These are phyloP conservation scores for Nematopogon swammerdamellus DNA, from an alignment of 2,888 invertebrate species.

Conservation along the genomic window DNA sequence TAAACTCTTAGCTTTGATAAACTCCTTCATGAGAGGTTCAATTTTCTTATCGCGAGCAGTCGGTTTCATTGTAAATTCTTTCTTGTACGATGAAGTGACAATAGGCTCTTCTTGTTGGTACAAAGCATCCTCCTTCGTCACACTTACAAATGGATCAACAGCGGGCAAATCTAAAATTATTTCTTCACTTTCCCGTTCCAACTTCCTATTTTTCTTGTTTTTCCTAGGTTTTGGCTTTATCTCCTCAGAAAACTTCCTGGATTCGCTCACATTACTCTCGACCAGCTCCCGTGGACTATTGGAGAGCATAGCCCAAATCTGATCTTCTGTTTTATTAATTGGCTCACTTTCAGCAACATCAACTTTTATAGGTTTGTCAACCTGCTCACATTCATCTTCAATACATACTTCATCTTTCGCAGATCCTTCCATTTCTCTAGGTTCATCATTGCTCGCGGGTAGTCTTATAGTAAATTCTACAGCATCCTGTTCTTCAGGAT, in stretches of 20 bases:
- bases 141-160: too few relatives aligned
- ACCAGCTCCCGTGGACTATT: slow-evolving; percentile 27
- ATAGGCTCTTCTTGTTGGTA: too few relatives aligned
- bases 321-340: slow-evolving; percentile 33
- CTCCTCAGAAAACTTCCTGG: slow-evolving; percentile 23
- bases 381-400: slow-evolving; percentile 1
- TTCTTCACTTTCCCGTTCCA: too few relatives aligned
- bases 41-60: neutral
- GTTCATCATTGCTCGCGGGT: neutral
- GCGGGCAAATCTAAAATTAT: too few relatives aligned
- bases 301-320: slow-evolving; percentile 44
- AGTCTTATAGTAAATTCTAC: neutral
- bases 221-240: slow-evolving; percentile 31
- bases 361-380: slow-evolving; percentile 1
- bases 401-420: slow-evolving; percentile 1
- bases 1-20: neutral
- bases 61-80: neutral
- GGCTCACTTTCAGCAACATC: slow-evolving; percentile 1
- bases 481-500: neutral
- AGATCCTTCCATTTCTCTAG: slow-evolving; percentile 5
- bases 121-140: too few relatives aligned
- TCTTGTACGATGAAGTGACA: neutral
- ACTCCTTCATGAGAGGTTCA: neutral
- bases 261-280: slow-evolving; percentile 14
- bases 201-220: slow-evolving; percentile 21